Base-by-base conservation (phyloP, 2,113 vertebrate genomes). In the Camarhynchus parvulus region DNA sequence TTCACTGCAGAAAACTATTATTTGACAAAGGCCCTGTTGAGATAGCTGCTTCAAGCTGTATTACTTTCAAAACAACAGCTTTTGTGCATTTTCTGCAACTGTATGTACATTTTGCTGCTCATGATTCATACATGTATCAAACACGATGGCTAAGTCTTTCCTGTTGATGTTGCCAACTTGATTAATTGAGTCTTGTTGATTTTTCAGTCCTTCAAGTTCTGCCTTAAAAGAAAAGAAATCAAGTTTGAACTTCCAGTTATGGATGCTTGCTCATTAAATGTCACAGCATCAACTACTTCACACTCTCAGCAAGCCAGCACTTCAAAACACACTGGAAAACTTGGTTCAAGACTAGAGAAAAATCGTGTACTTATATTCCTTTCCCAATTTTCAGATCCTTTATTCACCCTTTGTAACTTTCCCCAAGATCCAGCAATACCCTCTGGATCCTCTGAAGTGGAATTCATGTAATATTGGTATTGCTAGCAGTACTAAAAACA, bases 161-260 rank as follows among this genome's bases (percentile, higher is more conserved):
- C 27, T 92, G 33, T 80, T 85, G 69, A 79, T 35, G 58, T 12
- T 94, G 80, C 7, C 77, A 80, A 83, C 44, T 91, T 95, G 70
- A 92, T 90, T 92, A 95, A 94, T 64, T 11, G 73, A 91, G 30
- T 39, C 18, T 10, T 90, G 61, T 75, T 95, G 92, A 82, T 81
- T 94, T 95, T 95, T 92, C 75, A 89, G 52, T 90, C 64, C 52
- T 95, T 90, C 66, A 81, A 46, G 46, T 62, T 92, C 44, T 95
- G 23, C 25, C 21, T 81, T 46, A 24, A 44, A 94, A 78, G 68
- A 74, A 86, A 64, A 63, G 27, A 67, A 64, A 69, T 74, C 42
- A 68, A 91, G 17, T 90, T 76, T 82, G 83, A 63, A 56, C 49
- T 86, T 88, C 87, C 62, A 76, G 2, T 78, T 75, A 72, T 28